Percentiles rank a stretch among this genome's conserved stretches.
phyloP scores from a whole-genome alignment of 2,113 vertebrate genomes.

The Dascyllus trimaculatus region DNA sequence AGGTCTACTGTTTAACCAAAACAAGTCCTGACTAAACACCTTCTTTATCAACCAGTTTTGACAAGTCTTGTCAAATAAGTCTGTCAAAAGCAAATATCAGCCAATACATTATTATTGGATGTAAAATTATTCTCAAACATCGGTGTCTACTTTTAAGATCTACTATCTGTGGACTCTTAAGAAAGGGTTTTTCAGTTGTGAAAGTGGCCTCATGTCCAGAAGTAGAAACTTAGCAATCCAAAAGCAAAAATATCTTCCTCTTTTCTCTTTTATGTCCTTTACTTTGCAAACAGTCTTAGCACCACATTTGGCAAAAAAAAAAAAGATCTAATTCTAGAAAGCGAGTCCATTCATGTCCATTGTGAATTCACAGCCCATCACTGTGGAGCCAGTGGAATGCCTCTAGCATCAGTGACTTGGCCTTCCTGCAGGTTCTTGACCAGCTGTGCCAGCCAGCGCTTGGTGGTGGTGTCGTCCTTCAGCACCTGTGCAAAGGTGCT shows the following conservation, averaged over 20 bases:
- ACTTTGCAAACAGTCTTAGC: slow-evolving; percentile 49
- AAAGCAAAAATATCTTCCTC: slow-evolving; percentile 23
- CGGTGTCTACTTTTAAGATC: not conserved
- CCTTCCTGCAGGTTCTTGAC: slow-evolving; percentile 99
- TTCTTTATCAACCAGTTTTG: not conserved
- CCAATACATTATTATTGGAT: slow-evolving; percentile 2
- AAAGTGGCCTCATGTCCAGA: not conserved
- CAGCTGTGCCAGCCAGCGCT: slow-evolving; percentile 98
- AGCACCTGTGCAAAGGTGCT: slow-evolving; percentile 98
- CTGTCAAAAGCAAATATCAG: slow-evolving; percentile 16
- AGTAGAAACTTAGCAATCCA: slow-evolving; percentile 16
- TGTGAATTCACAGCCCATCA: slow-evolving; percentile 73
- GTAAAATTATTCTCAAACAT: slow-evolving; percentile 14
- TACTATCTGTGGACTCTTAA: not conserved
- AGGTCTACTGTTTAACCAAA: not conserved
- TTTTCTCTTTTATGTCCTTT: slow-evolving; percentile 25
- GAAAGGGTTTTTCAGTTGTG: slow-evolving; percentile 4
- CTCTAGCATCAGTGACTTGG: slow-evolving; percentile 95
- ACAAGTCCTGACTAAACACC: not conserved
- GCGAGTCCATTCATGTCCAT: slow-evolving; percentile 19
- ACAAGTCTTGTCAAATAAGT: too few relatives aligned
- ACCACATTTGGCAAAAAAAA: slow-evolving; percentile 35
- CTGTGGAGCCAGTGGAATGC: slow-evolving; percentile 95
- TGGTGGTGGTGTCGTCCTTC: slow-evolving; percentile 99
- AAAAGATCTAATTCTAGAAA: slow-evolving; percentile 18